Conservation (phyloP, 2,113 vertebrate genomes). For the Notiomystis cincta region DNA sequence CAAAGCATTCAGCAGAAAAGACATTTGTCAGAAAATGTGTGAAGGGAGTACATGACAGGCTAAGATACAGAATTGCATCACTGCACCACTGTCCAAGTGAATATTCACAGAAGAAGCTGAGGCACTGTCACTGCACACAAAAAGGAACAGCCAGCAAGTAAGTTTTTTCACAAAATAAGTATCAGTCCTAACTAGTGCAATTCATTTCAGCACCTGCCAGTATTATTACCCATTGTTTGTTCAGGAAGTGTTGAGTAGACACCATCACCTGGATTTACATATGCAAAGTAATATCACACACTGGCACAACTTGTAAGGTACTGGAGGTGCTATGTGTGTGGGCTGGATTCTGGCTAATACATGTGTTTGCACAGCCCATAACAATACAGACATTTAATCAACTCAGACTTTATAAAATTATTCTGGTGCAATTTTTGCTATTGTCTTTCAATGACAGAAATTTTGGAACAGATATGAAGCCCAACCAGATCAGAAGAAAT, state of each 20-base stretch:
- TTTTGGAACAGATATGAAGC: not conserved
- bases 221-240: not conserved
- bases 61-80: not conserved
- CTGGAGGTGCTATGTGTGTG: not conserved
- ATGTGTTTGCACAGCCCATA: not conserved
- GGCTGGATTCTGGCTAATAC: not conserved
- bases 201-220: not conserved
- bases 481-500: not conserved
- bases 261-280: not conserved
- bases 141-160: not conserved
- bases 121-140: not conserved
- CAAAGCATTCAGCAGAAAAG: not conserved
- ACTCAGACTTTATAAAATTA: not conserved
- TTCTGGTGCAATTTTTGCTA: not conserved
- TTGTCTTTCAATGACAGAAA: not conserved
- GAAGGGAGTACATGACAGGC: not conserved
- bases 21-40: not conserved
- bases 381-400: not conserved
- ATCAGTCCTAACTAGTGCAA: not conserved
- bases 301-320: not conserved
- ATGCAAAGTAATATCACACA: not conserved
- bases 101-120: not conserved
- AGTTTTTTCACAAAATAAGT: not conserved
- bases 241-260: not conserved
- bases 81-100: not conserved